Conservation (phyloP, 2,888 invertebrate genomes). For the Tachina grossa region DNA sequence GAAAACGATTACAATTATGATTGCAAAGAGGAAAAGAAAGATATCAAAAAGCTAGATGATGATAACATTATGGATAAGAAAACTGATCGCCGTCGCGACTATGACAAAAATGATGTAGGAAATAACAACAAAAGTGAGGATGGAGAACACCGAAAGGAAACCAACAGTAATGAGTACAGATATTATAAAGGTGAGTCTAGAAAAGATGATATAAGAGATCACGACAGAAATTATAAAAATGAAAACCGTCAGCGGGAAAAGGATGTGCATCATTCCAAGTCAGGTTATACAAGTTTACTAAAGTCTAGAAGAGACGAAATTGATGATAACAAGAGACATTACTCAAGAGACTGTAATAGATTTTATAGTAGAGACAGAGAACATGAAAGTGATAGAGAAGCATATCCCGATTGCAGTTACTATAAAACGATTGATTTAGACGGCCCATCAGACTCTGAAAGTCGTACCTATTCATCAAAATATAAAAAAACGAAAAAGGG, state of each 20-base stretch:
- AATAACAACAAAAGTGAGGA: slow-evolving; percentile 19
- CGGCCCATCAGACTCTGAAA: slow-evolving; percentile 73
- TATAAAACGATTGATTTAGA: neutral
- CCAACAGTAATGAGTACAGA: neutral
- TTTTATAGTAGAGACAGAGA: slow-evolving; percentile 30
- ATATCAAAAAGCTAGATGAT: slow-evolving; percentile 1
- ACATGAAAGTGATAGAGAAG: slow-evolving; percentile 8
- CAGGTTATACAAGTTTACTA: neutral
- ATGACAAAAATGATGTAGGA: neutral
- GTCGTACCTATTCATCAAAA: slow-evolving; percentile 74
- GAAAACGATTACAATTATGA: neutral
- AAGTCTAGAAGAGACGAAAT: neutral
- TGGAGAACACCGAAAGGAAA: slow-evolving; percentile 25
- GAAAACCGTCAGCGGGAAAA: neutral
- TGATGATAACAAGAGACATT: neutral
- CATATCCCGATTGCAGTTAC: neutral
- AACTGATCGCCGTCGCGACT: neutral
- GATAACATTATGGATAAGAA: neutral
- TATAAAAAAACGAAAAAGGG: slow-evolving; percentile 75
- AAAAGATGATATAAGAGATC: slow-evolving; percentile 28
- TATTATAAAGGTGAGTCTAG: neutral
- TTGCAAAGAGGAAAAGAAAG: slow-evolving; percentile 45
- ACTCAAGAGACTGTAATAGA: slow-evolving; percentile 7
- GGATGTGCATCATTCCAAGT: neutral
- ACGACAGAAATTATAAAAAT: slow-evolving; percentile 10